Evolutionary conservation across 2,797 vertebrate genomes (phyloP).

Genomic region (Trachurus trachurus): DNA sequence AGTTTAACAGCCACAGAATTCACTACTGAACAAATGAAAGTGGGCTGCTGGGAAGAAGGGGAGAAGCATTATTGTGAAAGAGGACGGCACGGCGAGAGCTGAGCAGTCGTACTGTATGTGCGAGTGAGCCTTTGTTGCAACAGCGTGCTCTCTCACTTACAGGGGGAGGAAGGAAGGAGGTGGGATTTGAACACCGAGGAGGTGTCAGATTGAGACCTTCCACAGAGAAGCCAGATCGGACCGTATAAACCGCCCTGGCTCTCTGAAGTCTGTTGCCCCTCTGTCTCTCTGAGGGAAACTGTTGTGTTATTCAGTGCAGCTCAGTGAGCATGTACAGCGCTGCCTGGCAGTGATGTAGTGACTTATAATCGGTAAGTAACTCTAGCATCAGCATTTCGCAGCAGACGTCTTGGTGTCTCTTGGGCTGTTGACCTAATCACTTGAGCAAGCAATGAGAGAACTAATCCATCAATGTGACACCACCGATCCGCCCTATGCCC

Average conservation of each 20-base stretch:
- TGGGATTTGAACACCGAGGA: constrained; percentile 38
- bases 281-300: constrained; percentile 44
- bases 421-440: constrained; percentile 79
- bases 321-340: constrained; percentile 28
- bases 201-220: constrained; percentile 42
- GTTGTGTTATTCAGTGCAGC: constrained; percentile 55
- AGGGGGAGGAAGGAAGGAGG: constrained; percentile 34
- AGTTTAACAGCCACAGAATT: constrained; percentile 84
- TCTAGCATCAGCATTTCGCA: constrained; percentile 79
- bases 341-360: constrained; percentile 69
- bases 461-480: constrained; percentile 84
- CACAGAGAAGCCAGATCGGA: constrained; percentile 52
- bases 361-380: constrained; percentile 77
- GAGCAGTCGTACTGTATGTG: constrained; percentile 56
- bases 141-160: constrained; percentile 48
- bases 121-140: constrained; percentile 36
- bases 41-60: constrained; percentile 71
- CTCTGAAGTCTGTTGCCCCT: constrained; percentile 44
- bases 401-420: constrained; percentile 71
- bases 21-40: constrained; percentile 81
- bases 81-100: constrained; percentile 48
- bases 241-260: constrained; percentile 33
- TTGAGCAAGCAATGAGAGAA: constrained; percentile 74
- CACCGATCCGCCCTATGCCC: constrained; percentile 41
- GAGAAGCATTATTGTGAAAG: constrained; percentile 69